Evolutionary conservation across 2,113 vertebrate species (phyloP), one percentile per base, ranked within the genome.

Genomic region (Hippolais icterina): DNA sequence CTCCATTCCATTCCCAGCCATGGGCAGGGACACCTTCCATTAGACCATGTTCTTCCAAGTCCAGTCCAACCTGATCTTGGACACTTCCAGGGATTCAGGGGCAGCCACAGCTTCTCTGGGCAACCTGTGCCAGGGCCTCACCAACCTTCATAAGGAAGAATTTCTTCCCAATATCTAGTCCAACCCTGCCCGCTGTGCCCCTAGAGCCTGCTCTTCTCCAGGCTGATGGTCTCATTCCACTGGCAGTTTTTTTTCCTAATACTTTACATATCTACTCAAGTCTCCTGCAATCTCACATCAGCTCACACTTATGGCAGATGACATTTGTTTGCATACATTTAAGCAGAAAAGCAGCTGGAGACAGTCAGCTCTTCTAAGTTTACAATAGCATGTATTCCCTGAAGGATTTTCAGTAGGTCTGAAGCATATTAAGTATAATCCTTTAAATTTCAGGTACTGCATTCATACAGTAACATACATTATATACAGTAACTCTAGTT

Each of bases 241-340:
- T 47, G 42, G 4, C 29, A 28, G 3, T 9, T 6, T 33, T 66
- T 79, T 61, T 41, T 42, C 9, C 57, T 64, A 93, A 49, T 33
- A 37, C 20, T 11, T 81, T 17, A 31, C 0, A 0, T 42, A 37
- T 71, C 49, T 57, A 49, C 44, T 82, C 0, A 2, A 84, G 71
- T 41, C 42, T 91, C 27, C 61, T n/a, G 20, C 61, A 79, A 64
- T 15, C 57, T 35, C 39, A 5, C 29, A 57, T 42, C 61, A 91
- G 65, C 49, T 84, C 74, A 72, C 6, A 2, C 28, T 70, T 90
- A 37, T 5, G 37, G 68, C 42, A 94, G 61, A 65, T 31, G n/a
- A 79, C 53, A 42, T 39, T 57, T 52, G 74, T 75, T 66, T 75
- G 27, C 74, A 84, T 2, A 64, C 41, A 68, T 42, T 76, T 56